Evolutionary conservation across 2,888 invertebrate genomes (phyloP).

Genomic region (Mesochorus sp.): DNA sequence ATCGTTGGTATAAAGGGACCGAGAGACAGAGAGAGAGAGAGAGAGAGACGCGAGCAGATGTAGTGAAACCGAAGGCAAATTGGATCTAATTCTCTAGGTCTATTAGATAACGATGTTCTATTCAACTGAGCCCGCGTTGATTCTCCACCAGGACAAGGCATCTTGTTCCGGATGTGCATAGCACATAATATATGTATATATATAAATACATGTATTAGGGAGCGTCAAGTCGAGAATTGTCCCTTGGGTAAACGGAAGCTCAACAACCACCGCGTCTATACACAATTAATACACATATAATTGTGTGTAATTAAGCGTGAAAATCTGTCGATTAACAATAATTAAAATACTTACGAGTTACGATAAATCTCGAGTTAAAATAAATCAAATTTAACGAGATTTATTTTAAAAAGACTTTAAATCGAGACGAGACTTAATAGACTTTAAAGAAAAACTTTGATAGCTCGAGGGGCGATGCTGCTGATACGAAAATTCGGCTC

Average conservation of each 20-base stretch:
- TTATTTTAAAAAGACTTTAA: too few species aligned
- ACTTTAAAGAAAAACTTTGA: too few species aligned
- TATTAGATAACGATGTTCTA: conserved; percentile 63
- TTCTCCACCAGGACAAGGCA: conserved; percentile 36
- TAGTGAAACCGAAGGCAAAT: conserved; percentile 54
- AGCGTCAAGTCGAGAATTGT: background rate
- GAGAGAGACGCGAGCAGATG: conserved; percentile 6
- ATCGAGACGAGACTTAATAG: too few species aligned
- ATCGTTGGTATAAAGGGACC: background rate
- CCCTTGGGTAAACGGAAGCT: background rate
- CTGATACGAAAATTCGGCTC: too few species aligned
- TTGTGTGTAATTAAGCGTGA: too few species aligned
- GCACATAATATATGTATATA: background rate
- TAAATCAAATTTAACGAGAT: too few species aligned
- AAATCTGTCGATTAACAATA: too few species aligned
- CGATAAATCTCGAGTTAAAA: too few species aligned
- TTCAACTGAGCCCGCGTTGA: conserved; percentile 45
- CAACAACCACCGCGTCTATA: background rate
- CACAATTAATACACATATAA: background rate
- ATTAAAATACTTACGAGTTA: too few species aligned
- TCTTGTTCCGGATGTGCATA: conserved; percentile 51
- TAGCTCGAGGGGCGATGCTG: too few species aligned
- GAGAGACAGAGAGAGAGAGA: background rate
- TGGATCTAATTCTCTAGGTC: conserved; percentile 62
- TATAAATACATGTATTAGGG: background rate